These are phyloP conservation scores for Hycleus cichorii DNA, from an alignment of 1,140 invertebrate species.

Conservation along the genomic window DNA sequence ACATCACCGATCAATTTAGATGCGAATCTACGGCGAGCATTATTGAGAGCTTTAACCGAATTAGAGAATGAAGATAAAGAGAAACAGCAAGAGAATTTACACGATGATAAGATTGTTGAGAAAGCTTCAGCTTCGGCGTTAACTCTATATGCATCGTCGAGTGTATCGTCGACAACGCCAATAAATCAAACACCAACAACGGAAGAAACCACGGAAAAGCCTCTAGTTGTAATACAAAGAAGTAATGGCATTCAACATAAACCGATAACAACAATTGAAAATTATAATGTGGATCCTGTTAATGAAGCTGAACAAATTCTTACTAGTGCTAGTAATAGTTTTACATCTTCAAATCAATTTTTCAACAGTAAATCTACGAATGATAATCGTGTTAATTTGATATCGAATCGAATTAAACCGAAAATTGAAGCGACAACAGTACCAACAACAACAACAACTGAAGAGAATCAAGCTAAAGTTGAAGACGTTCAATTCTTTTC, in stretches of 20 bases:
- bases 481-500: constrained; percentile 72
- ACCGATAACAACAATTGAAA: constrained; percentile 25
- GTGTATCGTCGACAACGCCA: neutral
- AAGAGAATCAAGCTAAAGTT: constrained; percentile 57
- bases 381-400: neutral
- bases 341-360: constrained; percentile 8
- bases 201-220: constrained; percentile 14
- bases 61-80: constrained; percentile 33
- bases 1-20: constrained; percentile 23
- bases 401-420: neutral
- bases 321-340: constrained; percentile 28
- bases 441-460: constrained; percentile 50
- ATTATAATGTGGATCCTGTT: constrained; percentile 5
- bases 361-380: neutral
- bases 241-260: constrained; percentile 27
- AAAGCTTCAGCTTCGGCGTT: constrained; percentile 30
- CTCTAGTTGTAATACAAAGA: constrained; percentile 31
- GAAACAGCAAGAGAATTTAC: neutral
- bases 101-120: constrained; percentile 22
- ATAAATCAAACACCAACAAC: constrained; percentile 7
- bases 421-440: constrained; percentile 39
- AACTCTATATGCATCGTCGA: constrained; percentile 23
- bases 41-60: constrained; percentile 34
- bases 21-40: constrained; percentile 31
- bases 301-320: constrained; percentile 28